phyloP scores from a whole-genome alignment of 2,888 invertebrate genomes.

The Acleris laterana region DNA sequence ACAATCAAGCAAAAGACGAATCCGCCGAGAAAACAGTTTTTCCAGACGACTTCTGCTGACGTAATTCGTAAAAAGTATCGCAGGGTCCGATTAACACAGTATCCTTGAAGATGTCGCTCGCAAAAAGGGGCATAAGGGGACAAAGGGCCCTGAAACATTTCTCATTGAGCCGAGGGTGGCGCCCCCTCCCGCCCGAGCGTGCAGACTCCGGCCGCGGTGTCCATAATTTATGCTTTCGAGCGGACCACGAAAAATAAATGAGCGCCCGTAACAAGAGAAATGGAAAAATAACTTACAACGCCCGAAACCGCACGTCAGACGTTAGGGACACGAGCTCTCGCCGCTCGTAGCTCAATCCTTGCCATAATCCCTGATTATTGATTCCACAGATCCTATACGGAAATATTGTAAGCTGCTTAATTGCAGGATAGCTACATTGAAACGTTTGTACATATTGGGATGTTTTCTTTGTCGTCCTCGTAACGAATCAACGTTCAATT shows the following conservation, averaged over 20 bases:
- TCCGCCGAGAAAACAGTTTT: slow-evolving; percentile 54
- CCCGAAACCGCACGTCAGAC: slow-evolving; percentile 22
- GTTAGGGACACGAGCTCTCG: background rate
- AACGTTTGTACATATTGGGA: too few relatives aligned
- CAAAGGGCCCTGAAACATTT: slow-evolving; percentile 79
- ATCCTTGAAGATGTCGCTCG: slow-evolving; percentile 80
- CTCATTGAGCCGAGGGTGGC: slow-evolving; percentile 67
- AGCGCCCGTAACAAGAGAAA: slow-evolving; percentile 65
- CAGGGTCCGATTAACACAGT: slow-evolving; percentile 79
- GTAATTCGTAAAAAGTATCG: slow-evolving; percentile 69
- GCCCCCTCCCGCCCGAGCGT: slow-evolving; percentile 51
- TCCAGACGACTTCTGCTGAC: slow-evolving; percentile 58
- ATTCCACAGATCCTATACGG: too few relatives aligned
- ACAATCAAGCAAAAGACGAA: slow-evolving; percentile 53
- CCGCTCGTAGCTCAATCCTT: background rate
- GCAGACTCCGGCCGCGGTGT: slow-evolving; percentile 70
- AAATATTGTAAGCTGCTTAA: too few relatives aligned
- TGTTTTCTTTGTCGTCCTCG: too few relatives aligned
- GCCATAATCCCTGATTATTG: background rate
- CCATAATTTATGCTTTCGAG: slow-evolving; percentile 81
- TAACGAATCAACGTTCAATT: slow-evolving; percentile 10
- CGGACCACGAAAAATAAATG: slow-evolving; percentile 81
- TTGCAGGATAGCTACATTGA: too few relatives aligned
- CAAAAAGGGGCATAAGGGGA: slow-evolving; percentile 78
- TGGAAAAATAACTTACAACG: slow-evolving; percentile 59